phyloP scores from a whole-genome alignment of 2,797 vertebrate species.

The Xiphorhynchus erythropygius region DNA sequence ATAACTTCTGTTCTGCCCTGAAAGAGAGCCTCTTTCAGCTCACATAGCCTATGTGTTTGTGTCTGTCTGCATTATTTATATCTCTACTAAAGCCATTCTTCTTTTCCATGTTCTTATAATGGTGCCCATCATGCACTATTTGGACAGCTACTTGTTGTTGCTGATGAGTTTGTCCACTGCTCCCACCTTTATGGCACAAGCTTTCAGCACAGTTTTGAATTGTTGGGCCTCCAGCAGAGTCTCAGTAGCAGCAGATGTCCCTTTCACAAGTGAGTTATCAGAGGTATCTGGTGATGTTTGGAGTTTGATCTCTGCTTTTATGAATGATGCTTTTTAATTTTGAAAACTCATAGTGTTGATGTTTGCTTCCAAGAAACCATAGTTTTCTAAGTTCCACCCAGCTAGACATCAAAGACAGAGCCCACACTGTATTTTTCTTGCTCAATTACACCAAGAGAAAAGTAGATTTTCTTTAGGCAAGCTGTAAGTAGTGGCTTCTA shows the following conservation, averaged over 20 bases:
- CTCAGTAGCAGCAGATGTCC: neutral
- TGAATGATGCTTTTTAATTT: neutral
- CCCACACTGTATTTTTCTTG: neutral
- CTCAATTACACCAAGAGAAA: neutral
- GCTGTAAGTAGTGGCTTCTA: neutral
- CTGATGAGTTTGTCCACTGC: neutral
- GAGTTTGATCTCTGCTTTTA: neutral
- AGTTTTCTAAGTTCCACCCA: neutral
- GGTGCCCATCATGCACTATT: neutral
- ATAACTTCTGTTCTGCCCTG: slow-evolving; percentile 42
- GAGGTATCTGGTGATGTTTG: neutral
- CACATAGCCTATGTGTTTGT: slow-evolving; percentile 2
- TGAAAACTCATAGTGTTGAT: neutral
- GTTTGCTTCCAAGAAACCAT: neutral
- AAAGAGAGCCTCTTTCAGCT: slow-evolving; percentile 36
- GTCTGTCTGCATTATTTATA: slow-evolving; percentile 19
- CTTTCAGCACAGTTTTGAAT: neutral
- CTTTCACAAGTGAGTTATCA: neutral
- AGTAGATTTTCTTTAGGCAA: neutral
- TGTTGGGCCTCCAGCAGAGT: neutral
- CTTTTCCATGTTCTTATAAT: slow-evolving; percentile 6
- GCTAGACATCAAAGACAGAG: neutral
- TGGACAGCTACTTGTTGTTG: neutral
- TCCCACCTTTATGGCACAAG: neutral
- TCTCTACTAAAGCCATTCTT: neutral